A percentile compares a stretch with the other conserved stretches of the same genome.
phyloP scores from a whole-genome alignment of 1,140 invertebrate species.

The Lucilia cuprina region DNA sequence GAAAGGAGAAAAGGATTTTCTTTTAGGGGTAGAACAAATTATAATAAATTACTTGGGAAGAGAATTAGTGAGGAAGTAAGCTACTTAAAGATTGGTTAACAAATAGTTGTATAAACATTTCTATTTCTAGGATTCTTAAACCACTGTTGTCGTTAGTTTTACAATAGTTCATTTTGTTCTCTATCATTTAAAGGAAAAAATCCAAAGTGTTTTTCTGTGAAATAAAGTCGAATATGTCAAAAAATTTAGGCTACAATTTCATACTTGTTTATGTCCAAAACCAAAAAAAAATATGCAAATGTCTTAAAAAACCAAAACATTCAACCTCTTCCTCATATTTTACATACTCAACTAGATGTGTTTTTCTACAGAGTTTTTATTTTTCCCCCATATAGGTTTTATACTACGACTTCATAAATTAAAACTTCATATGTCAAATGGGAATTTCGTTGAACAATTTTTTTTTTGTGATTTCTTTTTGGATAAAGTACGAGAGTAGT shows the following conservation, averaged over 20 bases:
- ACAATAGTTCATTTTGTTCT: too few species aligned
- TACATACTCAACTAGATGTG: constrained; percentile 10
- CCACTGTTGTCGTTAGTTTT: too few species aligned
- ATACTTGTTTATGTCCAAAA: background rate
- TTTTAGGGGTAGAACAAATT: too few species aligned
- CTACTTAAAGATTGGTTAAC: too few species aligned
- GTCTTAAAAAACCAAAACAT: background rate
- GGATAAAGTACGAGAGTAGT: background rate
- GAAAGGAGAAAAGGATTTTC: too few species aligned
- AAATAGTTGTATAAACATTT: too few species aligned
- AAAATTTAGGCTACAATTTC: background rate
- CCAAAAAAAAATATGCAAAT: background rate
- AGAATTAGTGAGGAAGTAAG: too few species aligned
- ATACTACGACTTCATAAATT: constrained; percentile 5
- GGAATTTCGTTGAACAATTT: background rate
- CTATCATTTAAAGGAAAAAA: too few species aligned
- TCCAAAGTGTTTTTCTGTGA: background rate
- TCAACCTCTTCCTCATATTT: background rate
- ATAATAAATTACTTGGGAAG: too few species aligned
- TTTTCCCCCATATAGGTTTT: background rate
- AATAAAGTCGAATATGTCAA: background rate
- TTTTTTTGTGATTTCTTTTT: constrained; percentile 12
- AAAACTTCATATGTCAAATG: constrained; percentile 17
- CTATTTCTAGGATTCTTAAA: too few species aligned
- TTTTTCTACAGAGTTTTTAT: background rate